These are phyloP conservation scores for Epinephelus cyanopodus DNA, from an alignment of 2,113 vertebrate species.

Conservation along the genomic window DNA sequence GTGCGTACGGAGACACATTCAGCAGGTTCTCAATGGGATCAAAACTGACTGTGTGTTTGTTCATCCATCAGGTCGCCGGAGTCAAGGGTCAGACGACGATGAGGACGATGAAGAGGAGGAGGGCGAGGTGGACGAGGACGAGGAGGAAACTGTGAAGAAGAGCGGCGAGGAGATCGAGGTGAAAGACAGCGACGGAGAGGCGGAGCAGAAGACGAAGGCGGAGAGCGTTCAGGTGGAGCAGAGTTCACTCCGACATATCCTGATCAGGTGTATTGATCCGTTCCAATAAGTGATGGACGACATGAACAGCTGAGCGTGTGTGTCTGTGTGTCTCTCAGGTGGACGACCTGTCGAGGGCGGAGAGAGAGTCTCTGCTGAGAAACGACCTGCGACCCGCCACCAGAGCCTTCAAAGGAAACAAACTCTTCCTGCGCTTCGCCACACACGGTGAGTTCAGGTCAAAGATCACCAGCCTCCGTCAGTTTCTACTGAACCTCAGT, in stretches of 20 bases:
- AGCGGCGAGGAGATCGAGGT: slow-evolving; percentile 60
- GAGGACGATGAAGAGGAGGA: slow-evolving; percentile 86
- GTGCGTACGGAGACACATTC: neutral
- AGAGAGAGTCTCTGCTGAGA: slow-evolving; percentile 91
- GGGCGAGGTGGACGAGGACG: slow-evolving; percentile 83
- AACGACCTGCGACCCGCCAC: slow-evolving; percentile 92
- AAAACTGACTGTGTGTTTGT: neutral
- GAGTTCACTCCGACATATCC: neutral
- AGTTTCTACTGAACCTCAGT: too few species aligned
- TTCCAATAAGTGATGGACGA: neutral
- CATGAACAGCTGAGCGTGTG: neutral
- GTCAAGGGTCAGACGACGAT: slow-evolving; percentile 85
- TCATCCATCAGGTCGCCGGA: slow-evolving; percentile 46
- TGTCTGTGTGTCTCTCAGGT: slow-evolving; percentile 68
- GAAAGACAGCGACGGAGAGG: slow-evolving; percentile 62
- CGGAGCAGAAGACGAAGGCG: neutral
- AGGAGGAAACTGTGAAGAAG: slow-evolving; percentile 85
- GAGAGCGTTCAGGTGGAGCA: slow-evolving; percentile 66
- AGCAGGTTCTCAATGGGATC: too few species aligned
- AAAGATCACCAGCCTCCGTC: too few species aligned
- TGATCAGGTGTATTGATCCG: neutral
- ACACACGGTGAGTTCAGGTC: slow-evolving; percentile 87
- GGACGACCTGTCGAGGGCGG: slow-evolving; percentile 89
- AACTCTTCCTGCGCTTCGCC: slow-evolving; percentile 93
- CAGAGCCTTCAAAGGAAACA: slow-evolving; percentile 94